Conservation (phyloP, 2,797 vertebrate genomes). For the Lagodon rhomboides region DNA sequence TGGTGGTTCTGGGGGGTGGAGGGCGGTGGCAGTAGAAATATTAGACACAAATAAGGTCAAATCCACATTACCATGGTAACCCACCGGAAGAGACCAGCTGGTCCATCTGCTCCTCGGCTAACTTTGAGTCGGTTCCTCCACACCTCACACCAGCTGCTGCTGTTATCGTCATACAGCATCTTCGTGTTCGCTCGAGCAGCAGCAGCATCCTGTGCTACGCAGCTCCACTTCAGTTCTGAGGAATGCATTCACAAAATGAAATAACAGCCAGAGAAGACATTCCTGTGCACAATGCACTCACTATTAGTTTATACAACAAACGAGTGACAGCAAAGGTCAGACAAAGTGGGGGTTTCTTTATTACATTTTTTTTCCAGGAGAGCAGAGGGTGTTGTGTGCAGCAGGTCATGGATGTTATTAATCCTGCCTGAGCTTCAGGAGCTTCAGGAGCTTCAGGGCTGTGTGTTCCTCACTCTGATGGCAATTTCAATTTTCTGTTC, state of each 20-base stretch:
- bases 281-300: background rate
- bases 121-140: constrained; percentile 76
- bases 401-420: background rate
- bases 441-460: background rate
- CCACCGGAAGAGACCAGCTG: constrained; percentile 78
- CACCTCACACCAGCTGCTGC: constrained; percentile 78
- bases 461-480: background rate
- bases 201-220: constrained; percentile 42
- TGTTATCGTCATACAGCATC: constrained; percentile 63
- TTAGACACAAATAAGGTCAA: constrained; percentile 85
- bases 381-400: background rate
- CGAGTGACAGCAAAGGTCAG: constrained; percentile 13
- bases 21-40: constrained; percentile 47
- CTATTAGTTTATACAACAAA: background rate
- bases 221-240: constrained; percentile 19
- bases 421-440: background rate
- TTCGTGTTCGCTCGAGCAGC: constrained; percentile 54
- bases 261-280: background rate
- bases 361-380: background rate
- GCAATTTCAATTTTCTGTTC: too few relatives aligned
- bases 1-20: background rate
- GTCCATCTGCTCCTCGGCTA: constrained; percentile 79
- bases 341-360: background rate
- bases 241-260: background rate
- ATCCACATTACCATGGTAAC: constrained; percentile 86